These are phyloP conservation scores for Conistra vaccinii DNA, from an alignment of 2,888 invertebrate genomes.

Conservation along the genomic window DNA sequence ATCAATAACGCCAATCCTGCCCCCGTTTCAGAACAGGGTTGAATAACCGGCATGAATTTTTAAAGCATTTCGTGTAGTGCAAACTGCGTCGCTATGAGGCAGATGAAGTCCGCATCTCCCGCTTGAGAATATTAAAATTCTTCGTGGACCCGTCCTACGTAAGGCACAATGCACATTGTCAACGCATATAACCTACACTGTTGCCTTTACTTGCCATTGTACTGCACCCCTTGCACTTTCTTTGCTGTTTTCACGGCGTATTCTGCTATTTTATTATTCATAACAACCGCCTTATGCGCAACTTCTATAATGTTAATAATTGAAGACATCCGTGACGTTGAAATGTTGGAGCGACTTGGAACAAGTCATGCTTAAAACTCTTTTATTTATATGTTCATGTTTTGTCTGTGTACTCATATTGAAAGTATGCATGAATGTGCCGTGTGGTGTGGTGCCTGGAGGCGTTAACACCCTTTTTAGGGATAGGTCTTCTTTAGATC, in stretches of 20 bases:
- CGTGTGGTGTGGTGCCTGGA: conserved; percentile 9
- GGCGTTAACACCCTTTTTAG: conserved; percentile 23
- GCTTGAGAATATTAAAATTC: conserved; percentile 78
- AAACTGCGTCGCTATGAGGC: conserved; percentile 76
- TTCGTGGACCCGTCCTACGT: conserved; percentile 71
- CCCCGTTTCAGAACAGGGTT: conserved; percentile 67
- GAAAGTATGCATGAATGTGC: conserved; percentile 46
- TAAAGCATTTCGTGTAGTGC: conserved; percentile 75
- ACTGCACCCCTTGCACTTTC: conserved; percentile 84
- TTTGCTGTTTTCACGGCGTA: conserved; percentile 85
- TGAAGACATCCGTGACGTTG: conserved; percentile 83
- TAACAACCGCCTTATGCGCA: conserved; percentile 85
- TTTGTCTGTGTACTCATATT: conserved; percentile 39
- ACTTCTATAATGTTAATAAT: conserved; percentile 87
- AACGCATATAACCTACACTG: conserved; percentile 88
- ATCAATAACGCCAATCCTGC: conserved; percentile 64
- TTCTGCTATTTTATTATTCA: conserved; percentile 88
- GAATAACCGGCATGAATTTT: conserved; percentile 79
- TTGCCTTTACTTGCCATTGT: conserved; percentile 89
- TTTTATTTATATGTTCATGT: conserved; percentile 57
- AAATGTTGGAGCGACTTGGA: conserved; percentile 70
- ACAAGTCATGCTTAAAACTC: conserved; percentile 68
- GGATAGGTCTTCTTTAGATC: not conserved
- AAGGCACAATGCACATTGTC: conserved; percentile 88
- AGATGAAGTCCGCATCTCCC: conserved; percentile 75